A percentile compares a stretch with the other conserved stretches of the same genome.
Evolutionary conservation across 2,888 invertebrate species (phyloP).

Genomic region (Eremobia ochroleuca): DNA sequence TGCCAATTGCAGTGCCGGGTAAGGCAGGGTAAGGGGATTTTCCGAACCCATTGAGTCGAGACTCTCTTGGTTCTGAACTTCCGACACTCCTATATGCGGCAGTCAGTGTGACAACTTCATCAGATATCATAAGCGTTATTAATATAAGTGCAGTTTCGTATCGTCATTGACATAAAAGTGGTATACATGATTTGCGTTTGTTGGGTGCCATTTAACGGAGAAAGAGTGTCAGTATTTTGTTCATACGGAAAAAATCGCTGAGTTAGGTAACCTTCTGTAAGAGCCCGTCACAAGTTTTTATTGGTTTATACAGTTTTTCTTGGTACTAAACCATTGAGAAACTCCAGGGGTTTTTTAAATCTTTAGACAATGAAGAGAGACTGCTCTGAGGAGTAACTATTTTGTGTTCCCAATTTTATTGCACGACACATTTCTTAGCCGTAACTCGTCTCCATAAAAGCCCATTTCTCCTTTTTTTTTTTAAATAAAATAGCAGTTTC

Average conservation of each 20-base stretch:
- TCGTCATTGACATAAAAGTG: neutral
- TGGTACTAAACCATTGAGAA: neutral
- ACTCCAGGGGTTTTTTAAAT: neutral
- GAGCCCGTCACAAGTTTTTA: neutral
- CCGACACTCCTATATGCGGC: neutral
- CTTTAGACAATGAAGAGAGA: neutral
- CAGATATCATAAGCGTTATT: neutral
- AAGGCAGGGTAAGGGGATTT: slow-evolving; percentile 5
- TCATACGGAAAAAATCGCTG: neutral
- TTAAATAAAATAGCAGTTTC: neutral
- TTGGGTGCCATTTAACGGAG: neutral
- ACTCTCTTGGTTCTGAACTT: neutral
- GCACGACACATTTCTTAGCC: neutral
- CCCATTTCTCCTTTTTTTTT: neutral
- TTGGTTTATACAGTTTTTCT: neutral
- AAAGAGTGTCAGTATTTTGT: neutral
- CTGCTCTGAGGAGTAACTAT: neutral
- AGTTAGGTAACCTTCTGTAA: neutral
- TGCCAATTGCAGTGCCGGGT: neutral
- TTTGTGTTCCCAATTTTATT: neutral
- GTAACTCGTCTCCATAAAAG: neutral
- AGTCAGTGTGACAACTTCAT: neutral
- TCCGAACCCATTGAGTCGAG: slow-evolving; percentile 7
- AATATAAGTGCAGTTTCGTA: neutral
- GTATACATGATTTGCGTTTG: neutral